Conservation (phyloP, 2,797 vertebrate species). For the Sebastes melanostomus region DNA sequence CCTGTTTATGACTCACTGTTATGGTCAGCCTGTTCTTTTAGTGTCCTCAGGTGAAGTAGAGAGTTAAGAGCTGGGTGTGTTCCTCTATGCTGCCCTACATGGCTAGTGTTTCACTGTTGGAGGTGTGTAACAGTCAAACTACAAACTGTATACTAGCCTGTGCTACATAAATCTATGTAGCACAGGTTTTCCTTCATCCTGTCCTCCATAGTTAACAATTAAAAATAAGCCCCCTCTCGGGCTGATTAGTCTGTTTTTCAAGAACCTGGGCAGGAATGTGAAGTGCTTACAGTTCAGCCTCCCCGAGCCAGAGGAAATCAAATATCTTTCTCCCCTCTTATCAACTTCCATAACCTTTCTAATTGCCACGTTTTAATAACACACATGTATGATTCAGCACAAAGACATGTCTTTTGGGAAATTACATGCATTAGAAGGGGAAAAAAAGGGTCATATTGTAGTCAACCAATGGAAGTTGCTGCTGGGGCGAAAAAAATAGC, state of each 20-base stretch:
- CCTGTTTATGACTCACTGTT: conserved; percentile 1
- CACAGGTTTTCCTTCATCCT: not conserved
- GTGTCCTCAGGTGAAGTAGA: conserved; percentile 36
- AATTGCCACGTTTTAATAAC: conserved; percentile 68
- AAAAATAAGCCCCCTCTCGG: conserved; percentile 1
- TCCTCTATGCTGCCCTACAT: conserved; percentile 26
- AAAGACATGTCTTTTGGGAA: conserved; percentile 62
- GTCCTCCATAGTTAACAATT: conserved; percentile 13
- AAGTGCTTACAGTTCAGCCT: conserved; percentile 42
- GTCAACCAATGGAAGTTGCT: conserved; percentile 6
- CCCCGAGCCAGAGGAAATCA: conserved; percentile 32
- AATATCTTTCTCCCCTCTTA: conserved; percentile 25
- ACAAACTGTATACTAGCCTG: not conserved
- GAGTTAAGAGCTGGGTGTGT: conserved; percentile 37
- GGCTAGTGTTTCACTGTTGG: conserved; percentile 25
- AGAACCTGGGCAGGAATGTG: conserved; percentile 29
- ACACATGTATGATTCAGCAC: conserved; percentile 67
- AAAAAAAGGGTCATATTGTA: conserved; percentile 11
- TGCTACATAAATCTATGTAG: too few relatives aligned
- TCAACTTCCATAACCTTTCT: conserved; percentile 31
- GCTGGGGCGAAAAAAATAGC: not conserved
- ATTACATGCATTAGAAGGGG: conserved; percentile 46
- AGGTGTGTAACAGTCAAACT: conserved; percentile 3
- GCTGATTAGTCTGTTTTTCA: conserved; percentile 25
- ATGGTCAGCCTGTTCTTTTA: conserved; percentile 12